These are phyloP conservation scores for Halocynthia roretzi DNA, from an alignment of 23 tunicate species.

Conservation along the genomic window DNA sequence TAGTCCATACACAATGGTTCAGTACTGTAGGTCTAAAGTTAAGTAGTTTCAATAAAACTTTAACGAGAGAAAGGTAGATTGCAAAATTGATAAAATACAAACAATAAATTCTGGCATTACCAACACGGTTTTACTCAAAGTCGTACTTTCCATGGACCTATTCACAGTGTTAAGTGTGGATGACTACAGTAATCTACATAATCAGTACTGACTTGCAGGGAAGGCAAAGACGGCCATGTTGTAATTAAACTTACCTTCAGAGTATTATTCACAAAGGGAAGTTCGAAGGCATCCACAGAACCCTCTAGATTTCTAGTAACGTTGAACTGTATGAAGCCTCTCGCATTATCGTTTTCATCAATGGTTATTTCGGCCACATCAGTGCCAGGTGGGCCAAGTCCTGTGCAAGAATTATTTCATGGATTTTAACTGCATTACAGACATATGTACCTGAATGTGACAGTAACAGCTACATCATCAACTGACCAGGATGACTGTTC, in stretches of 20 bases:
- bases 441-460: neutral
- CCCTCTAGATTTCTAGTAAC: conserved; percentile 59
- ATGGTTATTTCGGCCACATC: conserved; percentile 62
- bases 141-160: too few species aligned
- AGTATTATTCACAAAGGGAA: conserved; percentile 50
- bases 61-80: too few species aligned
- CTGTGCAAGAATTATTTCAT: conserved; percentile 8
- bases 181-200: neutral
- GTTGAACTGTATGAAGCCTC: conserved; percentile 82
- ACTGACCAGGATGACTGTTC: conserved; percentile 48
- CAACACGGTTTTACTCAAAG: too few species aligned
- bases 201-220: neutral
- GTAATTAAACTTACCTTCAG: conserved; percentile 26
- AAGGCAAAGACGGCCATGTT: neutral
- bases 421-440: neutral
- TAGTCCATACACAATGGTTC: too few species aligned
- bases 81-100: too few species aligned
- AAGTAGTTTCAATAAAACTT: too few species aligned
- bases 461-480: neutral
- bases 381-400: conserved; percentile 44
- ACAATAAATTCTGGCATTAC: too few species aligned
- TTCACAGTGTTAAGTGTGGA: too few species aligned
- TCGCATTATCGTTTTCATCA: conserved; percentile 75
- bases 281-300: conserved; percentile 76
- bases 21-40: too few species aligned